phyloP scores from a whole-genome alignment of 2,113 vertebrate species.

The Hirundichthys speculiger region DNA sequence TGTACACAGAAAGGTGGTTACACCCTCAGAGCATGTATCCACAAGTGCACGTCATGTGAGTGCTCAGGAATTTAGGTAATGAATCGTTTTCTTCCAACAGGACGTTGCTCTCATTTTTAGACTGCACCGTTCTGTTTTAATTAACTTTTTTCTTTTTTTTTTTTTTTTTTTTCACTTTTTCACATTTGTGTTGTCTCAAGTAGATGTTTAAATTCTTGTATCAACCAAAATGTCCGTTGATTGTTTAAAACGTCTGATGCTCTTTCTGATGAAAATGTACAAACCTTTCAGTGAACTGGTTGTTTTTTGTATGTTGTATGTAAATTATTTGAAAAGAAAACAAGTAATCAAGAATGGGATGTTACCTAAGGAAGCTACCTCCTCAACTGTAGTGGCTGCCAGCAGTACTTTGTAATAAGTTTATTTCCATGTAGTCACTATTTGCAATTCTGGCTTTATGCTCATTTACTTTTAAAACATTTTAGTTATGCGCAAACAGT shows the following conservation, averaged over 20 bases:
- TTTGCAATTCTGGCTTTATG: constrained; percentile 74
- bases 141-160: not conserved
- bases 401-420: constrained; percentile 85
- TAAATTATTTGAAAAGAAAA: constrained; percentile 91
- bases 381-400: constrained; percentile 91
- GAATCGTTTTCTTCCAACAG: constrained; percentile 45
- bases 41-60: constrained; percentile 69
- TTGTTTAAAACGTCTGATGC: constrained; percentile 36
- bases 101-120: constrained; percentile 21
- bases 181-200: constrained; percentile 12
- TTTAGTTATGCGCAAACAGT: constrained; percentile 87
- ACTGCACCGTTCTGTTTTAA: constrained; percentile 15
- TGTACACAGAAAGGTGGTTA: constrained; percentile 57
- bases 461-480: constrained; percentile 89
- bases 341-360: constrained; percentile 85
- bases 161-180: not conserved
- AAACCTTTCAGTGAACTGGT: constrained; percentile 54
- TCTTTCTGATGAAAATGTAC: constrained; percentile 56
- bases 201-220: constrained; percentile 37
- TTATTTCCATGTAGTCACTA: constrained; percentile 78
- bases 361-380: constrained; percentile 97
- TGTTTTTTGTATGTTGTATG: constrained; percentile 47
- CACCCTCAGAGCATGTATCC: constrained; percentile 71
- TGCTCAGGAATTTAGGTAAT: constrained; percentile 74
- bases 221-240: constrained; percentile 53